Evolutionary conservation across 1,140 invertebrate genomes (phyloP).

Genomic region (Drosophila mojavensis): DNA sequence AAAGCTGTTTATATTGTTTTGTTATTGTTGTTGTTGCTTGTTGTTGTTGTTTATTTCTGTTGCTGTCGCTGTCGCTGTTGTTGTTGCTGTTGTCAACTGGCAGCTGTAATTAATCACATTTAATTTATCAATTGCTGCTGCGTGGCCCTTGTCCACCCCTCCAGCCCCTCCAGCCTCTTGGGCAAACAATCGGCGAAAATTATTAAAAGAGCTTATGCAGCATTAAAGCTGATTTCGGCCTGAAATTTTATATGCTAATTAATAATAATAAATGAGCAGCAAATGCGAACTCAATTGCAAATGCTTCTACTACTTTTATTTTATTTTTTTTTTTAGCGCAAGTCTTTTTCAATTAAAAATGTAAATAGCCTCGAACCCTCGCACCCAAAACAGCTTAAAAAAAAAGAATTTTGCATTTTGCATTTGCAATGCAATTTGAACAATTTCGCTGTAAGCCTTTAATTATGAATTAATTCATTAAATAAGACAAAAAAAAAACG

Average conservation of each 20-base stretch:
- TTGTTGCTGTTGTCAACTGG: constrained; percentile 4
- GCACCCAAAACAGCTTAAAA: neutral
- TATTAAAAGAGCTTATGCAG: constrained; percentile 39
- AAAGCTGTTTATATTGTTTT: constrained; percentile 1
- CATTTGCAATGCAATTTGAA: neutral
- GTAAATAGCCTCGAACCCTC: neutral
- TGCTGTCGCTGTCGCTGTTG: neutral
- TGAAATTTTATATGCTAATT: constrained; percentile 38
- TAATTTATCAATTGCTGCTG: constrained; percentile 28
- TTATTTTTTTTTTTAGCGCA: too few species aligned
- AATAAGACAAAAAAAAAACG: neutral
- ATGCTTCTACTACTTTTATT: neutral
- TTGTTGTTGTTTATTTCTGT: neutral
- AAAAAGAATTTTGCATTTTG: neutral
- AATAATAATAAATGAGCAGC: constrained; percentile 15
- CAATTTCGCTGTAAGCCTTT: neutral
- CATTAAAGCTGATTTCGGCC: constrained; percentile 28
- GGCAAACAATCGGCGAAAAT: constrained; percentile 1
- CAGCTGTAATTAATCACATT: constrained; percentile 45
- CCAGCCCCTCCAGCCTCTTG: neutral
- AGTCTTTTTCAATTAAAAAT: constrained; percentile 1
- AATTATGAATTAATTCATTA: neutral
- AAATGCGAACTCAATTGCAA: neutral
- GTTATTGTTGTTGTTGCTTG: neutral
- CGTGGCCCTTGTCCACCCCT: neutral